A percentile compares a stretch with the other conserved stretches of the same genome.
These are phyloP conservation scores for Spicauda simplicius DNA, from an alignment of 2,888 invertebrate species.

Conservation along the genomic window DNA sequence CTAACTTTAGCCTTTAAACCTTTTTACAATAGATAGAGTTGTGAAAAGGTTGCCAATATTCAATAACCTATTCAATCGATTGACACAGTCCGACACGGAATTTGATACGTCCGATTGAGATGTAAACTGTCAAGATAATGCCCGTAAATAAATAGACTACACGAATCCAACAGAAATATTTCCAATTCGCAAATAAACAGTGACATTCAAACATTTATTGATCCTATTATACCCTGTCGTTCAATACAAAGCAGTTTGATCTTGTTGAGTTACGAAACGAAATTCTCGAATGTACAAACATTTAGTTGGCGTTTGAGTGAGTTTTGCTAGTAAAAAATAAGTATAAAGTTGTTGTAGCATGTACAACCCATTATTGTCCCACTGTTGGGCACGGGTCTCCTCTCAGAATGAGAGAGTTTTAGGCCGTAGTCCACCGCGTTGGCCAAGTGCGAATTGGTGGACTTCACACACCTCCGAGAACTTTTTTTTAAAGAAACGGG, in stretches of 20 bases:
- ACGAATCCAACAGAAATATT: conserved; percentile 34
- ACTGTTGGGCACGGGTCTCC: no score
- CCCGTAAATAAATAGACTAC: conserved; percentile 34
- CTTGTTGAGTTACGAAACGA: conserved; percentile 42
- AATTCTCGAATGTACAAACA: conserved; percentile 42
- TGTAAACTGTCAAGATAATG: conserved; percentile 35
- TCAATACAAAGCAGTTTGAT: conserved; percentile 32
- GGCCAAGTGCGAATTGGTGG: no score
- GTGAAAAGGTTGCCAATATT: conserved; percentile 6
- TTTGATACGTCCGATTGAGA: conserved; percentile 37
- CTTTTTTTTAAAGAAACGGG: no score
- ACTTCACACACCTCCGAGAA: no score
- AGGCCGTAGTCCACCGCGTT: no score
- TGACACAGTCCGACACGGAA: conserved; percentile 17
- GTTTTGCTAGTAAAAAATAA: conserved; percentile 16
- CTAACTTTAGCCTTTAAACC: no score
- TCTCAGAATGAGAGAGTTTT: no score
- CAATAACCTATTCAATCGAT: conserved; percentile 9
- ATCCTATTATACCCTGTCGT: conserved; percentile 34
- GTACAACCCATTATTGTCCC: no score
- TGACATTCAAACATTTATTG: conserved; percentile 37
- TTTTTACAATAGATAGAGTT: no score
- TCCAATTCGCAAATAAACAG: conserved; percentile 34
- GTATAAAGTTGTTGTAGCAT: no score
- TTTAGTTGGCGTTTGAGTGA: conserved; percentile 30